phyloP scores from a whole-genome alignment of 2,888 invertebrate genomes.

The Anorthoa munda region DNA sequence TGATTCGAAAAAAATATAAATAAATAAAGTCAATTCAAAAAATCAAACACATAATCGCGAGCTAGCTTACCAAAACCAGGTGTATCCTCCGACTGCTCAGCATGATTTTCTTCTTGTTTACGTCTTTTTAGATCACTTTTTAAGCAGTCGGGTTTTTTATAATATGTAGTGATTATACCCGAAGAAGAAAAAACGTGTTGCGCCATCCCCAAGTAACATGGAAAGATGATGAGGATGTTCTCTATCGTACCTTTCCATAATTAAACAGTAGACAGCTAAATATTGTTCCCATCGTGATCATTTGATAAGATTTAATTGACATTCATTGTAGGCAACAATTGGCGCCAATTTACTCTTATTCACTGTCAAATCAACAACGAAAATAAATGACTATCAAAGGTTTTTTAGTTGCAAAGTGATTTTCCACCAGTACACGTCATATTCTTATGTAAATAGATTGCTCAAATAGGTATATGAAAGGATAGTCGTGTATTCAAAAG shows the following conservation, averaged over 20 bases:
- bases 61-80: too few species aligned
- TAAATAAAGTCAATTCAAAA: too few species aligned
- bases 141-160: too few species aligned
- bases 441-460: not conserved
- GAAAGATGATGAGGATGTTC: not conserved
- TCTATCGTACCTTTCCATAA: constrained; percentile 2
- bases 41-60: too few species aligned
- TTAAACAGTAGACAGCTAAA: constrained; percentile 3
- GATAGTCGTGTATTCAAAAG: not conserved
- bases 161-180: too few species aligned
- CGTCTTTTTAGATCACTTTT: too few species aligned
- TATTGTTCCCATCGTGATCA: constrained; percentile 11
- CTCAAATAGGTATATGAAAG: not conserved
- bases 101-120: too few species aligned
- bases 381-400: not conserved
- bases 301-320: constrained; percentile 35
- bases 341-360: constrained; percentile 23
- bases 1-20: too few species aligned
- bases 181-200: too few species aligned
- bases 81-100: too few species aligned
- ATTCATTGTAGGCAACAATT: constrained; percentile 35
- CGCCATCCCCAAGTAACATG: too few species aligned
- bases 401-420: not conserved
- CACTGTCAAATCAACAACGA: constrained; percentile 5
- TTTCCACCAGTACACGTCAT: not conserved